Conservation (phyloP, 2,888 invertebrate genomes). For the Liopterus haemorrhoidalis region DNA sequence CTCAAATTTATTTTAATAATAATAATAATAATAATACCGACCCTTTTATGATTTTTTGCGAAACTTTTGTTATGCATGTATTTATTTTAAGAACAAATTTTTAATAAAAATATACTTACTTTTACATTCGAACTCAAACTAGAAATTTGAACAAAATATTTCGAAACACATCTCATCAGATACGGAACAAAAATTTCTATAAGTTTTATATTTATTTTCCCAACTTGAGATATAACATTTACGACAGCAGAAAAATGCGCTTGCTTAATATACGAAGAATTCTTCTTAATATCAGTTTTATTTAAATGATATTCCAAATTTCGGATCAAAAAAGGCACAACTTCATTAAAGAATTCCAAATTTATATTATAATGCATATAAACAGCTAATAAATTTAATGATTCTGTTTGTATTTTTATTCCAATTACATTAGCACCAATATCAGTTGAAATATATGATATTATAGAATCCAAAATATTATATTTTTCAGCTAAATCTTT, state of each 20-base stretch:
- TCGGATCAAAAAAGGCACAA: constrained; percentile 52
- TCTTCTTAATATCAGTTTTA: constrained; percentile 49
- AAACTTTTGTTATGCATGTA: too few relatives aligned
- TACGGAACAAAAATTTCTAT: constrained; percentile 29
- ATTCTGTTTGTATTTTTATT: constrained; percentile 58
- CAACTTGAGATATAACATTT: constrained; percentile 44
- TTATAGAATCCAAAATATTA: constrained; percentile 51
- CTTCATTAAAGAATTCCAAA: constrained; percentile 43
- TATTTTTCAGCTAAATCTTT: constrained; percentile 49
- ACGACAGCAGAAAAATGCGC: constrained; percentile 55
- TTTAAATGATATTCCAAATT: constrained; percentile 55
- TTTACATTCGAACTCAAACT: constrained; percentile 43
- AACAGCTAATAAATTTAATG: constrained; percentile 53
- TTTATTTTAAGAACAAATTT: too few relatives aligned
- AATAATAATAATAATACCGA: too few relatives aligned
- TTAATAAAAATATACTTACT: constrained; percentile 35
- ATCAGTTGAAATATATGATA: constrained; percentile 53
- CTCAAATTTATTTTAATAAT: too few relatives aligned
- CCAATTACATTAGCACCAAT: constrained; percentile 50
- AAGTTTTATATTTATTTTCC: constrained; percentile 19
- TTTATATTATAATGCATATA: constrained; percentile 52
- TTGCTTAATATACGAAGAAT: constrained; percentile 49
- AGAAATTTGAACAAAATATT: constrained; percentile 49
- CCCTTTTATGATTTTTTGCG: too few relatives aligned
- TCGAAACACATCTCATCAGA: constrained; percentile 44